A percentile compares a stretch with the other conserved stretches of the same genome.
Evolutionary conservation across 2,113 vertebrate species (phyloP).

Genomic region (Synchiropus splendidus): DNA sequence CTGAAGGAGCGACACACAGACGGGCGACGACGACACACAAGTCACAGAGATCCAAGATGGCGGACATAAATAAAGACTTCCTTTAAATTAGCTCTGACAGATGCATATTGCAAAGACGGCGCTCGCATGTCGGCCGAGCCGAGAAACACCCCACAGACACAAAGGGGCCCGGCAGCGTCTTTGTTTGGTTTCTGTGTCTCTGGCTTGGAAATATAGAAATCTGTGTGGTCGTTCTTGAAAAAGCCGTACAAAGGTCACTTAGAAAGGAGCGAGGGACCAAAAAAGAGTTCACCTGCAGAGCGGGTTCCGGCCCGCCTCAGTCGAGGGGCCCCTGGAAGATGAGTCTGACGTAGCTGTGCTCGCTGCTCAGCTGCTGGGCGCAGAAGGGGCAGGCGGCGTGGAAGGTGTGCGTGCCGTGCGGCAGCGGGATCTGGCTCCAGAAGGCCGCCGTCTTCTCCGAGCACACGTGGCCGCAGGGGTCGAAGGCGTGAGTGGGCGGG

Average conservation of each 20-base stretch:
- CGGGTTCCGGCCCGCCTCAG: constrained; percentile 57
- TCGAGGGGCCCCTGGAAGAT: constrained; percentile 98
- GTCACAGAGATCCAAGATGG: constrained; percentile 29
- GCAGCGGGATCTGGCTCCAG: constrained; percentile 97
- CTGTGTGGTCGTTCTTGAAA: constrained; percentile 60
- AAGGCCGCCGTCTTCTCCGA: constrained; percentile 95
- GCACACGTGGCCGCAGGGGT: constrained; percentile 92
- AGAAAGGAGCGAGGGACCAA: constrained; percentile 56
- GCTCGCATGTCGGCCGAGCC: constrained; percentile 1
- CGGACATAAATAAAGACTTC: constrained; percentile 61
- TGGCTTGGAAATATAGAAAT: constrained; percentile 72
- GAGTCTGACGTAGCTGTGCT: constrained; percentile 93
- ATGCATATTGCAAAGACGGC: constrained; percentile 55
- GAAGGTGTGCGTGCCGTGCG: constrained; percentile 96
- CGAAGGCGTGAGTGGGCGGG: constrained; percentile 92
- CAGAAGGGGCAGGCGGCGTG: constrained; percentile 97
- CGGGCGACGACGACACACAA: too few relatives aligned
- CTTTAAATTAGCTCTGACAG: constrained; percentile 53
- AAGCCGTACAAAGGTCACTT: constrained; percentile 72
- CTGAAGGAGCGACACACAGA: too few relatives aligned
- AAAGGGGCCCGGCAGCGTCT: constrained; percentile 45
- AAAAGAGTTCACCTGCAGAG: constrained; percentile 49
- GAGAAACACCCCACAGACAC: constrained; percentile 21
- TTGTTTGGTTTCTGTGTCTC: constrained; percentile 49
- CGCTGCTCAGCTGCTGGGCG: constrained; percentile 87